Evolutionary conservation across 2,113 vertebrate species (phyloP).

Genomic region (Dendropsophus ebraccatus): DNA sequence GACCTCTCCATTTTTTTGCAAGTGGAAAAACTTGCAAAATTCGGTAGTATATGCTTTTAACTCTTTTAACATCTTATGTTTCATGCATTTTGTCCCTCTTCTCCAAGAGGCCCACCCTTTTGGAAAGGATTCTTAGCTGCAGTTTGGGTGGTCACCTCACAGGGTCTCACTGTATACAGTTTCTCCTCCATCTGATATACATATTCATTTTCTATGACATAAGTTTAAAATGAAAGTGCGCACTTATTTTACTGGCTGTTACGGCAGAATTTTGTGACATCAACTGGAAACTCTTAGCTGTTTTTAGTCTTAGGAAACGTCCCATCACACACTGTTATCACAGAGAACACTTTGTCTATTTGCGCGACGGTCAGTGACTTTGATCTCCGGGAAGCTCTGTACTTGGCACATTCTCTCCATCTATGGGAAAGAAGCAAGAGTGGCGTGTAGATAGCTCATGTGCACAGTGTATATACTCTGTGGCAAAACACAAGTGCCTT

Average conservation of each 20-base stretch:
- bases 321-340: not conserved
- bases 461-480: conserved; percentile 63
- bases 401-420: conserved; percentile 61
- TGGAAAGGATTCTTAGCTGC: not conserved
- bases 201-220: too few species aligned
- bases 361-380: not conserved
- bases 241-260: too few species aligned
- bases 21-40: too few species aligned
- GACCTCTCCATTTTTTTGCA: too few species aligned
- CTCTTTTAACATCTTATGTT: too few species aligned
- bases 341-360: not conserved
- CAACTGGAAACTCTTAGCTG: not conserved
- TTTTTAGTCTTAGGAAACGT: not conserved
- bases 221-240: too few species aligned
- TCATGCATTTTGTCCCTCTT: not conserved
- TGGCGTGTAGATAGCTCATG: conserved; percentile 57
- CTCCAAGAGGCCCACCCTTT: not conserved
- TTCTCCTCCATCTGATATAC: not conserved
- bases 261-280: not conserved
- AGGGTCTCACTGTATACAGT: not conserved
- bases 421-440: conserved; percentile 65
- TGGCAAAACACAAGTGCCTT: conserved; percentile 61
- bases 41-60: too few species aligned
- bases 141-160: not conserved
- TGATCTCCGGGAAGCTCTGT: not conserved